These are phyloP conservation scores for Phoebastria nigripes DNA, from an alignment of 2,797 vertebrate species.

Conservation along the genomic window DNA sequence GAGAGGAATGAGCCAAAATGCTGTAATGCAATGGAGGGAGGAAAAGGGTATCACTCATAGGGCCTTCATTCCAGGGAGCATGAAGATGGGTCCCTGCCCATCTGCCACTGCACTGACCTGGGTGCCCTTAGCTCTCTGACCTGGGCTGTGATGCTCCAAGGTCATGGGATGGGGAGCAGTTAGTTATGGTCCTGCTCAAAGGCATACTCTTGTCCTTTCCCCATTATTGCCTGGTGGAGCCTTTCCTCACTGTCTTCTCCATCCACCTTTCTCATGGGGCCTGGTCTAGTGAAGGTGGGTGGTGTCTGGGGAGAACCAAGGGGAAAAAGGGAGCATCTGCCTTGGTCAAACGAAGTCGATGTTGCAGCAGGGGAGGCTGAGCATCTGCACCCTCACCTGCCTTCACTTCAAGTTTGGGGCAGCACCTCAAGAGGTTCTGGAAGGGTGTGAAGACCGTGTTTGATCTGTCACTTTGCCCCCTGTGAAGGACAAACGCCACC, in stretches of 20 bases:
- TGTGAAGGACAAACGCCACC: neutral
- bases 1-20: neutral
- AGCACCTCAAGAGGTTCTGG: neutral
- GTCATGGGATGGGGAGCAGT: neutral
- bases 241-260: fast-evolving
- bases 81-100: neutral
- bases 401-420: neutral
- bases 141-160: neutral
- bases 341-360: fast-evolving
- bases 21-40: neutral
- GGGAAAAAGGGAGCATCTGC: neutral
- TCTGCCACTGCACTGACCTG: neutral
- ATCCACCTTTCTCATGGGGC: neutral
- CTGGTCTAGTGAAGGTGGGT: fast-evolving
- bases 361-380: neutral
- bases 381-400: neutral
- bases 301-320: neutral
- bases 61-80: neutral
- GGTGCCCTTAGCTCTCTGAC: neutral
- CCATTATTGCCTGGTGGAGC: fast-evolving
- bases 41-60: fast-evolving
- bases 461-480: neutral
- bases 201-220: neutral
- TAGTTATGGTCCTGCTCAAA: neutral
- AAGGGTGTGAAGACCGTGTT: neutral